These are phyloP conservation scores for Lepisosteus oculatus DNA, from an alignment of 2,113 vertebrate species.

Conservation along the genomic window DNA sequence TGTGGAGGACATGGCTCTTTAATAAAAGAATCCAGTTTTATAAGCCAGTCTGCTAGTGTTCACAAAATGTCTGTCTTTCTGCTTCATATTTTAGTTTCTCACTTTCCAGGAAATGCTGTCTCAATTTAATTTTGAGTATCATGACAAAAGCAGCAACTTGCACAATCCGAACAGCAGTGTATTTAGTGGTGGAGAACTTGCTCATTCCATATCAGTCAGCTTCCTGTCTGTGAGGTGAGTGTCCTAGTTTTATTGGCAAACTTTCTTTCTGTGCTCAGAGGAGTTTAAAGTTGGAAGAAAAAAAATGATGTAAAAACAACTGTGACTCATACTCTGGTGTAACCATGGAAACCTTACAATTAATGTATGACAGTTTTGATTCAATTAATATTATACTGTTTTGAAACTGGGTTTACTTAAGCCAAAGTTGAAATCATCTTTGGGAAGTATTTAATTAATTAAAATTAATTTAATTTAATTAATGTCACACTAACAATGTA, in stretches of 20 bases:
- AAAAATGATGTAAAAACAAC: neutral
- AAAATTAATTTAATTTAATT: too few relatives aligned
- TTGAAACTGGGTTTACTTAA: too few relatives aligned
- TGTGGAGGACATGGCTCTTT: neutral
- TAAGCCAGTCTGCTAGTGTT: neutral
- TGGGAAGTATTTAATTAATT: too few relatives aligned
- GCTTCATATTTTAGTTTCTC: neutral
- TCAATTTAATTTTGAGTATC: neutral
- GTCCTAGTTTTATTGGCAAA: neutral
- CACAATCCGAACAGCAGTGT: neutral
- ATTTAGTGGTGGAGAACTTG: too few relatives aligned
- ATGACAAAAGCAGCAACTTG: neutral
- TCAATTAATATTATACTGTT: neutral
- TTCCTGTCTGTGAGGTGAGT: neutral
- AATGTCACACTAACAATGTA: too few relatives aligned
- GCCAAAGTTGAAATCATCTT: too few relatives aligned
- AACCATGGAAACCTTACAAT: neutral
- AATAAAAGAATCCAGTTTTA: conserved; percentile 1
- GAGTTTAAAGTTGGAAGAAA: too few relatives aligned
- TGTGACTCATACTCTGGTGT: neutral
- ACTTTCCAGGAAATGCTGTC: neutral
- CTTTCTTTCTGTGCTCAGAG: too few relatives aligned
- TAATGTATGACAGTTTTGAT: neutral
- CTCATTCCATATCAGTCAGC: too few relatives aligned
- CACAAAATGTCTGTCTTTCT: neutral